phyloP scores from a whole-genome alignment of 2,797 vertebrate genomes.

The Karalla daura region DNA sequence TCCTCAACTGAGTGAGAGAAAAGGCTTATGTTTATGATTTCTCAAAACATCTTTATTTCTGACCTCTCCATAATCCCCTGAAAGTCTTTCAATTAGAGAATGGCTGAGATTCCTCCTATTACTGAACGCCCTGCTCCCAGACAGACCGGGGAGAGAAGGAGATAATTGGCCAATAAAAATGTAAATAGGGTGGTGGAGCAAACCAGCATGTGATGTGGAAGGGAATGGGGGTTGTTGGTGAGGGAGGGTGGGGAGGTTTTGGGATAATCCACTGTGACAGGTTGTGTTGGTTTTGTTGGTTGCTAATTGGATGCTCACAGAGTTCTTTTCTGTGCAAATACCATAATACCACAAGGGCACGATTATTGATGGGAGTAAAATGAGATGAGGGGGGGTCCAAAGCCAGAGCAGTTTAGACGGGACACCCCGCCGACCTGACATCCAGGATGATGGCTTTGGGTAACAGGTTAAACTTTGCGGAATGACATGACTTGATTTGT shows the following conservation, averaged over 20 bases:
- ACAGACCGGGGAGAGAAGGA: conserved; percentile 69
- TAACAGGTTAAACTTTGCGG: conserved; percentile 18
- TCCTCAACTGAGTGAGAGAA: conserved; percentile 66
- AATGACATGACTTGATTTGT: conserved; percentile 27
- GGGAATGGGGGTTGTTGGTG: conserved; percentile 9
- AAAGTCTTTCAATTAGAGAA: conserved; percentile 82
- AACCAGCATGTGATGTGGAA: conserved; percentile 76
- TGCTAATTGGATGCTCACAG: conserved; percentile 76
- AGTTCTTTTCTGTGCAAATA: conserved; percentile 59
- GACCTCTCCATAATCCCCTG: conserved; percentile 79
- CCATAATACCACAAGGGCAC: conserved; percentile 52
- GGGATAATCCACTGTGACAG: conserved; percentile 81
- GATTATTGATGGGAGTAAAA: conserved; percentile 62
- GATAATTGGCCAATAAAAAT: conserved; percentile 87
- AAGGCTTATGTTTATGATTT: conserved; percentile 78
- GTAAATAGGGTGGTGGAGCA: conserved; percentile 79
- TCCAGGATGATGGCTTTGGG: background rate
- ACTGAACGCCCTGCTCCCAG: conserved; percentile 66
- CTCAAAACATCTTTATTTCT: conserved; percentile 78
- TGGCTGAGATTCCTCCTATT: conserved; percentile 71
- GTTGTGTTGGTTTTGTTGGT: conserved; percentile 78
- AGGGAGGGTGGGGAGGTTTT: conserved; percentile 37
- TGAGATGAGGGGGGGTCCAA: conserved; percentile 28
- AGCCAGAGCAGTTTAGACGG: background rate
- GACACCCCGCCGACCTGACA: background rate